Conservation (phyloP, 2,797 vertebrate genomes). For the Peromyscus attwateri region DNA sequence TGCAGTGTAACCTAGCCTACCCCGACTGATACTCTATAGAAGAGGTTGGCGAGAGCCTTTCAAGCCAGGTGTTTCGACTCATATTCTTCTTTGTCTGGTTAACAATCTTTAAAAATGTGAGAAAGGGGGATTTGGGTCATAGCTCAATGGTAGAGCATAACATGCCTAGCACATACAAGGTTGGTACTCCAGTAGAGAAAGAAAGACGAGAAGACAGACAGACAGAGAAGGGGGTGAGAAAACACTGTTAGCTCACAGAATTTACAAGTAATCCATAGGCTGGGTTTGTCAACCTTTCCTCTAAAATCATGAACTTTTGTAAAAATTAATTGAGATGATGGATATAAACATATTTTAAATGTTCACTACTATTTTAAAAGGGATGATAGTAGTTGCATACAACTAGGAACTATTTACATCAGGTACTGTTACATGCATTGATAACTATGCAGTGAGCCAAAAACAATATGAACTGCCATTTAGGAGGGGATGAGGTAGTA, state of each 20-base stretch:
- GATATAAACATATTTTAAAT: neutral
- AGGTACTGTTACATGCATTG: neutral
- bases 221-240: neutral
- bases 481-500: no score
- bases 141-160: neutral
- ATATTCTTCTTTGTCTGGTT: conserved; percentile 6
- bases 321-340: conserved; percentile 27
- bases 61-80: neutral
- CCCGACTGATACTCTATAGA: neutral
- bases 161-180: neutral
- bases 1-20: neutral
- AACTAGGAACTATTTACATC: neutral
- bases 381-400: neutral
- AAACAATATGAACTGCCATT: neutral
- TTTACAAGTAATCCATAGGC: neutral
- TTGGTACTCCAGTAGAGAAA: neutral
- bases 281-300: neutral
- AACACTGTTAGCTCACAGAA: neutral
- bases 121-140: neutral
- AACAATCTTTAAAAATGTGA: conserved; percentile 18
- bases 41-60: neutral
- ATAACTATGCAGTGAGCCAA: neutral
- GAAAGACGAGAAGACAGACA: neutral
- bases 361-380: neutral
- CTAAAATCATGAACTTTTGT: neutral